A percentile compares a stretch with the other conserved stretches of the same genome.
These are phyloP conservation scores for Aplocera efformata DNA, from an alignment of 2,888 invertebrate genomes.

Conservation along the genomic window DNA sequence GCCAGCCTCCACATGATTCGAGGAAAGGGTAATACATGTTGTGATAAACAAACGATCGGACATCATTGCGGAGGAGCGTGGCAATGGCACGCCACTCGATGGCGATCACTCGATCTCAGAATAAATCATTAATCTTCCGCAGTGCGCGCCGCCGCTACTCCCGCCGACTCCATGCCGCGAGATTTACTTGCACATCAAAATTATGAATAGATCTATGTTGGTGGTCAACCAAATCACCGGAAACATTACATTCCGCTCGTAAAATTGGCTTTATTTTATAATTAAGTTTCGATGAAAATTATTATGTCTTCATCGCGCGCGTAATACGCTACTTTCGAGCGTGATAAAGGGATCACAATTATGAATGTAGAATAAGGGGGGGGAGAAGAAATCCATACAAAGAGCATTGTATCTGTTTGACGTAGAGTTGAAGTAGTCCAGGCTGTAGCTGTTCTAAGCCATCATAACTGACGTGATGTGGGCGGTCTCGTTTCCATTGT, in stretches of 20 bases:
- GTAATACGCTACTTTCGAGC: constrained; percentile 13
- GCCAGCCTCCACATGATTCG: constrained; percentile 31
- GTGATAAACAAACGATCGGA: constrained; percentile 33
- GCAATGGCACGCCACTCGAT: constrained; percentile 12
- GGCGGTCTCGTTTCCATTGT: too few relatives aligned
- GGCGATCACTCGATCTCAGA: constrained; percentile 21
- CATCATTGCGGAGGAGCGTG: constrained; percentile 24
- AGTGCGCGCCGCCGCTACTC: constrained; percentile 20
- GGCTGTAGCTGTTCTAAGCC: too few relatives aligned
- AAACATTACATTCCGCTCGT: constrained; percentile 27
- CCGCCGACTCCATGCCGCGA: constrained; percentile 11
- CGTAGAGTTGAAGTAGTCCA: too few relatives aligned
- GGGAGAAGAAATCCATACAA: too few relatives aligned
- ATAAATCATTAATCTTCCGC: constrained; percentile 31
- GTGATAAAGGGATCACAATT: constrained; percentile 4
- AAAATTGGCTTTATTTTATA: constrained; percentile 26
- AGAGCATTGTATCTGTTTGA: too few relatives aligned
- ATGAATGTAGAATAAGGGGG: constrained; percentile 3
- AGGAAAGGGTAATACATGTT: constrained; percentile 4
- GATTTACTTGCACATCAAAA: constrained; percentile 19
- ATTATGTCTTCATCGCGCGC: constrained; percentile 20
- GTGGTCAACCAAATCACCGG: constrained; percentile 29
- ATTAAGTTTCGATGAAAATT: constrained; percentile 25
- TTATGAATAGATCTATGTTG: constrained; percentile 29
- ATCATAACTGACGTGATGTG: too few relatives aligned